Evolutionary conservation across 2,113 vertebrate genomes (phyloP), one percentile per base, ranked within the genome.

Genomic region (Anguilla japonica): DNA sequence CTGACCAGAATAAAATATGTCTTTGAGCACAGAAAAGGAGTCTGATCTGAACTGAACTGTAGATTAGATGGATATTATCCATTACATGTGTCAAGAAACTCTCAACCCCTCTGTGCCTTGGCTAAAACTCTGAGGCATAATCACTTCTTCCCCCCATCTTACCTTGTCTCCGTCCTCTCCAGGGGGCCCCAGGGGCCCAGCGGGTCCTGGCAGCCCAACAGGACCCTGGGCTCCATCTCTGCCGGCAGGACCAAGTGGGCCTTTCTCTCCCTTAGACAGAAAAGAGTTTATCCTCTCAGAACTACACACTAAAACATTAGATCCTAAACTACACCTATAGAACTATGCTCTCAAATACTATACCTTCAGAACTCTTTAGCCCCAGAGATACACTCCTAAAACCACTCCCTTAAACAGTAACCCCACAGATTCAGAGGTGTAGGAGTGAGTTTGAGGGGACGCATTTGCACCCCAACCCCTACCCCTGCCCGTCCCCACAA

Each of bases 211-310:
- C 71, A 99, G 97, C 11, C 98, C 98, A 80, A 99, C 95, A 0
- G 98, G 97, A 40, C 98, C 98, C 90, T 99, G 98, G 87, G 96
- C 95, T 4, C 98, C 96, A 0, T 97, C 96, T 82, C 96, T 92
- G 8, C 96, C 96, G 0, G 96, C 96, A 0, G 96, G 96, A 2
- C 96, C 96, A 71, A 96, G 96, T 0, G 96, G 96, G 18, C 96
- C 96, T 86, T 97, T 97, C 91, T 97, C 96, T 0, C 96, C 96
- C 96, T 97, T 71, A 4, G 90, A 60, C 7, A 67, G 46, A 87
- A 50, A 46, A 78, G 60, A 67, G 60, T 67, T 67, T 67, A 26
- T 26, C 22, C 60, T 20, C 22, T 67, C 22, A 67, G 22, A 26
- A 67, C 60, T 26, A 3, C 20, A 67, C 60, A 5, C 60, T 20